phyloP scores from a whole-genome alignment of 2,797 vertebrate species.

The Microhierax caerulescens region DNA sequence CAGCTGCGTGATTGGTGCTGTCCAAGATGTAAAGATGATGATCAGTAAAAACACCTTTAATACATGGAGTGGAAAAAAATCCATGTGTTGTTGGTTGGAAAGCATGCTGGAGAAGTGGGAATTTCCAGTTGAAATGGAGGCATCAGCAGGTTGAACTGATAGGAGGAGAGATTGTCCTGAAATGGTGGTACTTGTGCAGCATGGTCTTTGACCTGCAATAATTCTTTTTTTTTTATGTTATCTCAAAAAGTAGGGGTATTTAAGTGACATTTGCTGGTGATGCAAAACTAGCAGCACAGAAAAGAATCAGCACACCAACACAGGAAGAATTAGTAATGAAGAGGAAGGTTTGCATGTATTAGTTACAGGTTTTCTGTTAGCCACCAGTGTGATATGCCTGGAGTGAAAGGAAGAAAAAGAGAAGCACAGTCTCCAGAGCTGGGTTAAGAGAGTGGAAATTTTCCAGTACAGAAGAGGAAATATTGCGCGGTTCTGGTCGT shows the following conservation, averaged over 20 bases:
- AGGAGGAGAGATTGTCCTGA: not conserved
- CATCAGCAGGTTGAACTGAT: not conserved
- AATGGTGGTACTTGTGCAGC: not conserved
- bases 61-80: rapidly evolving
- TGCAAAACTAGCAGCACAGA: not conserved
- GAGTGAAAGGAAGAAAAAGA: not conserved
- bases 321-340: not conserved
- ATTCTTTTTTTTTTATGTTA: not conserved
- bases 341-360: not conserved
- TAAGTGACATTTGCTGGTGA: not conserved
- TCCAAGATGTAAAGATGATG: not conserved
- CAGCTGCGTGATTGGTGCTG: not conserved
- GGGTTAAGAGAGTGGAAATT: not conserved
- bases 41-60: not conserved
- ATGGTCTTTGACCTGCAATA: not conserved
- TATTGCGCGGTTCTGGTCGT: rapidly evolving
- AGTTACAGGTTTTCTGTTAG: not conserved
- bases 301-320: not conserved
- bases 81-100: not conserved
- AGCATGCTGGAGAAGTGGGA: not conserved
- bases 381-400: not conserved
- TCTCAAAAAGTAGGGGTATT: not conserved
- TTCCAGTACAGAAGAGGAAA: not conserved
- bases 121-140: not conserved
- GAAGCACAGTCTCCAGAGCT: not conserved